phyloP scores from a whole-genome alignment of 1,140 invertebrate species.

The Plutomurus gul region DNA sequence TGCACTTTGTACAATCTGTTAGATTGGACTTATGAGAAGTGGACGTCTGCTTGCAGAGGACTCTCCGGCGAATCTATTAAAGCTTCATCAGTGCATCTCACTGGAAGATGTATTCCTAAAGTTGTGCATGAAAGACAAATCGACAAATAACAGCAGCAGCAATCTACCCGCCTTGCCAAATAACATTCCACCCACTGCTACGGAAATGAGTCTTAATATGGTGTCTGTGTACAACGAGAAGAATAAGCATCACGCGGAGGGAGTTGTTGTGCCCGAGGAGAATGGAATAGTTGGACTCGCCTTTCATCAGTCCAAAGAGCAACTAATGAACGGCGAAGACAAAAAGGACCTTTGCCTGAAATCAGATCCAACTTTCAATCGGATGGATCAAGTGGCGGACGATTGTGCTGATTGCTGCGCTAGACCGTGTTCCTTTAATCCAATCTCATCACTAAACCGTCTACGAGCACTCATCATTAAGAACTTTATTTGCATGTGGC shows the following conservation, averaged over 20 bases:
- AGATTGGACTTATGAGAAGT: conserved; percentile 94
- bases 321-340: conserved; percentile 24
- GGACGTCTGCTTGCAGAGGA: conserved; percentile 89
- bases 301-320: conserved; percentile 82
- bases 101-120: conserved; percentile 94
- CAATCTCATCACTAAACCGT: conserved; percentile 59
- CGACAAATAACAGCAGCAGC: conserved; percentile 39
- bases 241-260: conserved; percentile 40
- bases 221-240: conserved; percentile 52
- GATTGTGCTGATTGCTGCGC: conserved; percentile 64
- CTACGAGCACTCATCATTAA: conserved; percentile 86
- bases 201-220: conserved; percentile 32
- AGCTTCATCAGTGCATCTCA: conserved; percentile 79
- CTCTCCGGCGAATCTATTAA: conserved; percentile 79
- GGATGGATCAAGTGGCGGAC: conserved; percentile 49
- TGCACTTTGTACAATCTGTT: conserved; percentile 4
- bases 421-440: conserved; percentile 60
- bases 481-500: conserved; percentile 89
- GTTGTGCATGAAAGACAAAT: conserved; percentile 70
- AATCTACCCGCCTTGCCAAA: conserved; percentile 3
- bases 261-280: conserved; percentile 69
- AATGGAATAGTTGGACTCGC: conserved; percentile 82
- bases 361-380: conserved; percentile 2
- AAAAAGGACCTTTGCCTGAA: conserved; percentile 21
- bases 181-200: background rate